Percentiles rank a stretch among this genome's conserved stretches.
These are phyloP conservation scores for Aplodontia rufa DNA, from an alignment of 2,113 vertebrate genomes.

Conservation along the genomic window DNA sequence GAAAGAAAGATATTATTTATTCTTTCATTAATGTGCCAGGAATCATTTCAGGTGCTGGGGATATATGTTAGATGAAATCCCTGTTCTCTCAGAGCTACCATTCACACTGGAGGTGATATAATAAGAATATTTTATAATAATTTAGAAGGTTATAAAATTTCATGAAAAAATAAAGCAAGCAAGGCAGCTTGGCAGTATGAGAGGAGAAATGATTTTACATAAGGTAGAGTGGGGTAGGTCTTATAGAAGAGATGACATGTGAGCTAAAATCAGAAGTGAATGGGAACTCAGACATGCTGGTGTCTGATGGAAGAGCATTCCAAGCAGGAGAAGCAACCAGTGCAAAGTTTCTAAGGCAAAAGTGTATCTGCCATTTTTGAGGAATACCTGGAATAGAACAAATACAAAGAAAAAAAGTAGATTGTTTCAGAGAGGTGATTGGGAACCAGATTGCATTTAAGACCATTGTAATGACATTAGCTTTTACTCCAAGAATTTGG, in stretches of 20 bases:
- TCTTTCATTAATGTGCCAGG: neutral
- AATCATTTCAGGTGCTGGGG: neutral
- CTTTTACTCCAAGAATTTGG: neutral
- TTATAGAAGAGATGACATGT: neutral
- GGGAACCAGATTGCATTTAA: neutral
- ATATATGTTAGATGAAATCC: neutral
- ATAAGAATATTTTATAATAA: conserved; percentile 28
- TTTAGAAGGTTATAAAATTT: neutral
- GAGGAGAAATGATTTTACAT: neutral
- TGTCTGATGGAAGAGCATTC: neutral
- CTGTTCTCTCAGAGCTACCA: neutral
- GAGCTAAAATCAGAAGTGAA: neutral
- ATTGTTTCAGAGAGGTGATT: neutral
- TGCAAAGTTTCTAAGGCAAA: neutral
- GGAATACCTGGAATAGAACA: neutral
- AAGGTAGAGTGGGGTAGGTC: neutral
- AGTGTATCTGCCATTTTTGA: neutral
- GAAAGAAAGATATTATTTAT: neutral
- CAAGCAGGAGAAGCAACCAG: neutral
- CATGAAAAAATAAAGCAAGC: neutral
- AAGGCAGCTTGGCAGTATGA: neutral
- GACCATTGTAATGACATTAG: neutral
- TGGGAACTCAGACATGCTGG: neutral
- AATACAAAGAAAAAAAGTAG: neutral
- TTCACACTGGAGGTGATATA: neutral